Evolutionary conservation across 1,140 invertebrate species (phyloP).

Genomic region (Lordiphosa stackelbergi): DNA sequence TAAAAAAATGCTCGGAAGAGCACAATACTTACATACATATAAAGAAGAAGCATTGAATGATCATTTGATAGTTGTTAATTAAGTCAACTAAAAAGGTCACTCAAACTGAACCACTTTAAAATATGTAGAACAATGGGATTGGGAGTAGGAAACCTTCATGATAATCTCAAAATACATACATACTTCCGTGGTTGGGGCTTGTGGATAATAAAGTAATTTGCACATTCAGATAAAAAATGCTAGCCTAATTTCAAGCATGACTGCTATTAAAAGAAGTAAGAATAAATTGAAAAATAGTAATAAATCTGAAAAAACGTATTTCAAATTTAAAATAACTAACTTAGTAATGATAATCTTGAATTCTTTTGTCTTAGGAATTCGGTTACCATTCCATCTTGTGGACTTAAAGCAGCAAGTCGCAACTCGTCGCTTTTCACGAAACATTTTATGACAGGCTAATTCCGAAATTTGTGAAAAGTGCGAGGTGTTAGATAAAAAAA

Average conservation of each 20-base stretch:
- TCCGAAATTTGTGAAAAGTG: conserved; percentile 4
- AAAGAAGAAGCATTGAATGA: conserved; percentile 5
- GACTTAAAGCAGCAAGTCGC: not conserved
- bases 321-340: too few relatives aligned
- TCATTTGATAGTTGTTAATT: conserved; percentile 13
- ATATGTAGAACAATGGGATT: not conserved
- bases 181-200: not conserved
- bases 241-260: too few relatives aligned
- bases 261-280: too few relatives aligned
- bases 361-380: conserved; percentile 1
- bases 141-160: conserved; percentile 1
- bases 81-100: conserved; percentile 14
- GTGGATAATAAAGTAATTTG: too few relatives aligned
- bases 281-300: too few relatives aligned
- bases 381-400: conserved; percentile 1
- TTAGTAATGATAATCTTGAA: too few relatives aligned
- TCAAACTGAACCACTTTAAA: conserved; percentile 1
- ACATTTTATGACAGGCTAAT: conserved; percentile 8
- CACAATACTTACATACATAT: not conserved
- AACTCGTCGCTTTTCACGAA: not conserved
- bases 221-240: not conserved
- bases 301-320: too few relatives aligned
- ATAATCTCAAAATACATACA: conserved; percentile 6
- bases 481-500: conserved; percentile 1
- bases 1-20: conserved; percentile 1